phyloP scores from a whole-genome alignment of 2,113 vertebrate genomes.

The Pelecanus crispus region DNA sequence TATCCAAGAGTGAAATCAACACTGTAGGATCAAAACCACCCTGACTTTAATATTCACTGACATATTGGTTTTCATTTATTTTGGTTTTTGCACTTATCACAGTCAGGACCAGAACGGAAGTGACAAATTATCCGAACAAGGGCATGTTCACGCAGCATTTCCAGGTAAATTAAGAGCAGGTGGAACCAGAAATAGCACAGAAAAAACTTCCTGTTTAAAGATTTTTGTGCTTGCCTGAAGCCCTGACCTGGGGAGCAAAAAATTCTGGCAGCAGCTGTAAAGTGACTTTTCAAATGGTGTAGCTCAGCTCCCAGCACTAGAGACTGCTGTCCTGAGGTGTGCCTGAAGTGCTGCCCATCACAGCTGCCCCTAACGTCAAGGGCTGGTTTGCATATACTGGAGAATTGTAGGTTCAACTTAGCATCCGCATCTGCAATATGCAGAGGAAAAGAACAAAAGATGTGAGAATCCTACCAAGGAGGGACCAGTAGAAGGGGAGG shows the following conservation, averaged over 20 bases:
- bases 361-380: not conserved
- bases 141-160: not conserved
- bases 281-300: not conserved
- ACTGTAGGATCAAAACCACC: not conserved
- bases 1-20: not conserved
- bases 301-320: not conserved
- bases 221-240: not conserved
- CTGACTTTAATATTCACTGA: not conserved
- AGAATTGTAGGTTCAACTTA: not conserved
- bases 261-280: not conserved
- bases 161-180: not conserved
- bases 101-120: not conserved
- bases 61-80: not conserved
- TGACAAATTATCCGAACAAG: not conserved
- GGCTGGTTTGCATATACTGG: not conserved
- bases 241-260: not conserved
- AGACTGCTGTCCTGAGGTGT: not conserved
- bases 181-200: not conserved
- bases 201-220: not conserved
- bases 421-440: fast-evolving
- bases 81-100: not conserved
- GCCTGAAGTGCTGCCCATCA: not conserved
- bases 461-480: not conserved
- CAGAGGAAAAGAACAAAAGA: not conserved
- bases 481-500: not conserved